Percentiles rank a stretch among this genome's conserved stretches.
Evolutionary conservation across 2,888 invertebrate species (phyloP).

Genomic region (Heliconius hortense): DNA sequence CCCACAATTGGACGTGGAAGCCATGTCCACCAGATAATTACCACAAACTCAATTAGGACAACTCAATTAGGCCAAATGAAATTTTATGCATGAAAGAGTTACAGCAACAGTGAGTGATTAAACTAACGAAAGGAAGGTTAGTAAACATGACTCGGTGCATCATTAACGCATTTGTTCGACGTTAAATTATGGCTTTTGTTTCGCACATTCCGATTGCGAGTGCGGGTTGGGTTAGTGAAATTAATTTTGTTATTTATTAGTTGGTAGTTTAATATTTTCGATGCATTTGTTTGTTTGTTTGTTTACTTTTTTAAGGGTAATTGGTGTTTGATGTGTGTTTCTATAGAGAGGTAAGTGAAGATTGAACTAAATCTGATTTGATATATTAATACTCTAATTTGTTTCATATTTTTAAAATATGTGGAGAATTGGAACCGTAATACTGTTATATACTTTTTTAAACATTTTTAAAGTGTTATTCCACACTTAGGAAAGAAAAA

Average conservation of each 20-base stretch:
- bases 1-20: constrained; percentile 57
- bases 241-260: constrained; percentile 25
- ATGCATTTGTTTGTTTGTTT: background rate
- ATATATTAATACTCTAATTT: no score
- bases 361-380: no score
- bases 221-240: constrained; percentile 12
- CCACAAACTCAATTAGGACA: constrained; percentile 66
- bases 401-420: no score
- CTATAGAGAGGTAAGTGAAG: background rate
- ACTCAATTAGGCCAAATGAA: constrained; percentile 61
- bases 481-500: no score
- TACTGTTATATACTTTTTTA: no score
- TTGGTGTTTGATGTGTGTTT: background rate
- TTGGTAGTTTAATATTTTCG: constrained; percentile 1
- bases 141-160: constrained; percentile 61
- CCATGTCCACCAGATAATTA: constrained; percentile 67
- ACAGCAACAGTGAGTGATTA: constrained; percentile 62
- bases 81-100: constrained; percentile 53
- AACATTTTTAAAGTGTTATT: no score
- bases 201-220: constrained; percentile 23
- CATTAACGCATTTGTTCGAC: constrained; percentile 51
- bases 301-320: background rate
- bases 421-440: background rate
- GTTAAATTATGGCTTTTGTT: constrained; percentile 38
- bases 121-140: constrained; percentile 67